Evolutionary conservation across 1,140 invertebrate genomes (phyloP).

Genomic region (Chlorops oryzae): DNA sequence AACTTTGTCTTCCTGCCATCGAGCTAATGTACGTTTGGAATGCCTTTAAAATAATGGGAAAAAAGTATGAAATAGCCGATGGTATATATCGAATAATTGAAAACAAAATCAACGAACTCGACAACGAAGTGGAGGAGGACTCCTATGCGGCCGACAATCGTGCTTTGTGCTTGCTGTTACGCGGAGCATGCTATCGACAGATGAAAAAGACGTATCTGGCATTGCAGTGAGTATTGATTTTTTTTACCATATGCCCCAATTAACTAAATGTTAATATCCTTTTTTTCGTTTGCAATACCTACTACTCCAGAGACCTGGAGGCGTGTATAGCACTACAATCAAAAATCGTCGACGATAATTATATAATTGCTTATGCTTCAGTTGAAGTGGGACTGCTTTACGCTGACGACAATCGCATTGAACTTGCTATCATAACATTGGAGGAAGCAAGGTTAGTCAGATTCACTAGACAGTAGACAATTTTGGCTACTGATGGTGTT

Average conservation of each 20-base stretch:
- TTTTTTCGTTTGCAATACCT: slow-evolving; percentile 1
- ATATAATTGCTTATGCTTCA: slow-evolving; percentile 78
- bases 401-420: slow-evolving; percentile 58
- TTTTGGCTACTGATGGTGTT: too few species aligned
- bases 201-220: slow-evolving; percentile 67
- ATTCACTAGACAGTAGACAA: slow-evolving; percentile 2
- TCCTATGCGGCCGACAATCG: slow-evolving; percentile 70
- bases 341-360: slow-evolving; percentile 74
- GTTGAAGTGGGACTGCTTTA: slow-evolving; percentile 80
- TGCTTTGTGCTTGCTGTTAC: slow-evolving; percentile 68
- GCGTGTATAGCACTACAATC: slow-evolving; percentile 66
- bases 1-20: slow-evolving; percentile 71
- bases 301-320: slow-evolving; percentile 62
- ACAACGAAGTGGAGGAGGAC: slow-evolving; percentile 14
- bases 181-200: slow-evolving; percentile 76
- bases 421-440: slow-evolving; percentile 65
- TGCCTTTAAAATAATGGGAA: slow-evolving; percentile 77
- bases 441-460: slow-evolving; percentile 74
- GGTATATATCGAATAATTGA: slow-evolving; percentile 69
- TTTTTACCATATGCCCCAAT: neutral
- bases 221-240: slow-evolving; percentile 51
- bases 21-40: slow-evolving; percentile 94
- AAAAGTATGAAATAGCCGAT: slow-evolving; percentile 61
- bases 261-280: neutral
- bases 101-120: slow-evolving; percentile 51